Base-by-base conservation (phyloP, 2,888 invertebrate genomes). In the Onchidella celtica region DNA sequence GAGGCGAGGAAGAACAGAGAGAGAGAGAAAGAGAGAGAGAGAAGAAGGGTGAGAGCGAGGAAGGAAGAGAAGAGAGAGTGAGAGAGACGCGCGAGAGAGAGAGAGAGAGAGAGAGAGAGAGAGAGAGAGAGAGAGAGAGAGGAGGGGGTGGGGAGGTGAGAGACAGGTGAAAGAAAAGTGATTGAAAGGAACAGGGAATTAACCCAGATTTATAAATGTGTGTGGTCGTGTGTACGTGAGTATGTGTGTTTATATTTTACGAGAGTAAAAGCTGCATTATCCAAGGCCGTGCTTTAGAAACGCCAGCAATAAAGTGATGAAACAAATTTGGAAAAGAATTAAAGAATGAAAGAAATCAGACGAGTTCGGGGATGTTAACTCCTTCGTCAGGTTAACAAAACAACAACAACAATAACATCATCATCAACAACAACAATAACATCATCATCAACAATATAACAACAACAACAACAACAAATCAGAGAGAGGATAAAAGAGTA, bases 21-120 rank as follows among this genome's bases (percentile, higher is more conserved):
- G 65, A 63, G 57, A 80, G 24, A 40, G 11, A 47, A 24, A 70
- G 47, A 32, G 32, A 70, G 70, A 73, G 55, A 65, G 32, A 63
- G 65, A 11, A 57, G 47, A 34, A 40, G 17, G 24, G 29, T 63
- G 47, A 65, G 14, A 68, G 14, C 3, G 2, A 24, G 3, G 9
- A 11, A 21, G 38, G 38, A 40, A n/a, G 2, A 21, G n/a, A 29
- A 73, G 1, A 29, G 29, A 29, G 17, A 73, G 6, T 14, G n/a
- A 38, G 9, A 69, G 21, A 21, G 1, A 69, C 6, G 1, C 4
- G 24, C 21, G 27, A 36, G 24, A 40, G 47, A n/a, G n/a, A 36
- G 6, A n/a, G 27, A 40, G 21, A 34, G 11, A 73, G 73, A 47
- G 57, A 27, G 4, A 73, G 59, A 34, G 61, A n/a, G 21, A 27